A percentile compares a stretch with the other conserved stretches of the same genome.
Evolutionary conservation across 64 coral and sea anemone genomes (phyloP).

Genomic region (Pocillopora damicornis): DNA sequence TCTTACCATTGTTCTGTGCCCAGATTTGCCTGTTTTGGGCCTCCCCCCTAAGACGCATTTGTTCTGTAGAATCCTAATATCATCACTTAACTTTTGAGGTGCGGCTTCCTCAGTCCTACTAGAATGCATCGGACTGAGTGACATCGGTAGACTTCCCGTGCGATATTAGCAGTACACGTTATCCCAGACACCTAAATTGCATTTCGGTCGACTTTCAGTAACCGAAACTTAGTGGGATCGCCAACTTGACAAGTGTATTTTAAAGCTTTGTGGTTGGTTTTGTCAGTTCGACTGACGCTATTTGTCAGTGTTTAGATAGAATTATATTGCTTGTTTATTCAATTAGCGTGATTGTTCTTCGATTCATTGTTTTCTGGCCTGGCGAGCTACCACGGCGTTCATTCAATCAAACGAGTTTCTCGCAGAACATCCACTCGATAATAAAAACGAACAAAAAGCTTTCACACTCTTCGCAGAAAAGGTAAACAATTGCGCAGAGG

Average conservation of each 20-base stretch:
- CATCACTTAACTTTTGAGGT: neutral
- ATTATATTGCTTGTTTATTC: conserved; percentile 44
- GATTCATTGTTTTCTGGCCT: conserved; percentile 37
- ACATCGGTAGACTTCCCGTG: neutral
- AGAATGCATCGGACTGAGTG: neutral
- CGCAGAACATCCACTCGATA: conserved; percentile 12
- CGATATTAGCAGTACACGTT: conserved; percentile 1
- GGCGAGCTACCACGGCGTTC: conserved; percentile 8
- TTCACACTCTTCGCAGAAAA: conserved; percentile 9
- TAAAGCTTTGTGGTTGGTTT: neutral
- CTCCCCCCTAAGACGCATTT: conserved; percentile 29
- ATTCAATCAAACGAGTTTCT: conserved; percentile 3
- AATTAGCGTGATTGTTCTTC: conserved; percentile 41
- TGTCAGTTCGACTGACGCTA: neutral
- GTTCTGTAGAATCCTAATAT: conserved; percentile 40
- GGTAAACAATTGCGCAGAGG: conserved; percentile 30
- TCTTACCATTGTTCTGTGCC: conserved; percentile 24
- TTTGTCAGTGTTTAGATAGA: conserved; percentile 41
- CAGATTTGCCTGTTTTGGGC: conserved; percentile 3
- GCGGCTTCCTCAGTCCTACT: neutral
- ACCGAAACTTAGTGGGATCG: neutral
- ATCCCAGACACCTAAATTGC: neutral
- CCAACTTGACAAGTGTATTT: neutral
- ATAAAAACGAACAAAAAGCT: neutral
- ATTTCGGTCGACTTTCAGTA: neutral